Evolutionary conservation across 1,140 invertebrate genomes (phyloP).

Genomic region (Drosophila sp.): DNA sequence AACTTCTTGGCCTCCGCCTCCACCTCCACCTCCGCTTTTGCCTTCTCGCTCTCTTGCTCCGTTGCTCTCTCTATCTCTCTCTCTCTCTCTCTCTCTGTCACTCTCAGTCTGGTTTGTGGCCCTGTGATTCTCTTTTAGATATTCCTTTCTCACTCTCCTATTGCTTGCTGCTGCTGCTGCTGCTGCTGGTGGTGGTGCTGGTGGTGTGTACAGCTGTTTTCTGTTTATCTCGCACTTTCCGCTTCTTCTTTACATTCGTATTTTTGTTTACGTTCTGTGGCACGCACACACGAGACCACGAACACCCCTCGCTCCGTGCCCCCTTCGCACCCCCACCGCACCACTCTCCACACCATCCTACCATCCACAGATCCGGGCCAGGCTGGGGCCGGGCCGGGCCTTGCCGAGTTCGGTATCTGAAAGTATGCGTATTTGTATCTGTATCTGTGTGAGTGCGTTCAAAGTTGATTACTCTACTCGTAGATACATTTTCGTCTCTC

Average conservation of each 20-base stretch:
- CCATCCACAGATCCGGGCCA: slow-evolving; percentile 4
- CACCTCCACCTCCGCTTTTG: slow-evolving; percentile 21
- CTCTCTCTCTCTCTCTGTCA: slow-evolving; percentile 2
- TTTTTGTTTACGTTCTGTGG: slow-evolving; percentile 79
- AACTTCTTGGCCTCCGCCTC: slow-evolving; percentile 39
- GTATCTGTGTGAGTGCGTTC: slow-evolving; percentile 22
- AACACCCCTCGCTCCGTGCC: slow-evolving; percentile 18
- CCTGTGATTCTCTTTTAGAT: slow-evolving; percentile 17
- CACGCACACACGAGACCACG: slow-evolving; percentile 62
- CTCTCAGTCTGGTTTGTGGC: background rate
- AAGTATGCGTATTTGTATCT: slow-evolving; percentile 37
- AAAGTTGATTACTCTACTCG: slow-evolving; percentile 48
- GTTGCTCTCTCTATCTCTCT: slow-evolving; percentile 13
- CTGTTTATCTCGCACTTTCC: slow-evolving; percentile 80
- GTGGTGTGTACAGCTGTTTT: slow-evolving; percentile 79
- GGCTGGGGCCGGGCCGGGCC: background rate
- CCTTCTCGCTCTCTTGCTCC: background rate
- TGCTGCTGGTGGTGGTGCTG: background rate
- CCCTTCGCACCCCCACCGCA: too few relatives aligned
- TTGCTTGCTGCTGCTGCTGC: slow-evolving; percentile 10
- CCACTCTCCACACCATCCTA: background rate
- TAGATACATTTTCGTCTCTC: slow-evolving; percentile 30
- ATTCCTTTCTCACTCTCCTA: slow-evolving; percentile 21
- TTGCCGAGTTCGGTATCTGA: slow-evolving; percentile 27
- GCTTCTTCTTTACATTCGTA: slow-evolving; percentile 75